Evolutionary conservation across 2,888 invertebrate genomes (phyloP), one percentile per base, ranked within the genome.

Genomic region (Glyphotaelius pellucidus): DNA sequence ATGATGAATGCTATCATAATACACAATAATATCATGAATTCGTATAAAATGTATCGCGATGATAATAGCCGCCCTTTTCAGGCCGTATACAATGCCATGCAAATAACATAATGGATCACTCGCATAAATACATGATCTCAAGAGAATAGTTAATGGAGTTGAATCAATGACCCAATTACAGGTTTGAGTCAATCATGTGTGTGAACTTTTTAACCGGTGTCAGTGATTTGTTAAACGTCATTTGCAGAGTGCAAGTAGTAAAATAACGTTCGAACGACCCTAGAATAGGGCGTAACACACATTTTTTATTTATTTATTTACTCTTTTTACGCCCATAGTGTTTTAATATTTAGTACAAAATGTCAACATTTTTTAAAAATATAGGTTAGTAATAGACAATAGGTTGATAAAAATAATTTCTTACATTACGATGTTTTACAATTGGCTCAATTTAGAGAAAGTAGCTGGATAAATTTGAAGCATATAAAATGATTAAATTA

Each of bases 1-100:
- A 90, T 88, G 79, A 80, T 90, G 83, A 92, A 85, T 89, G 89
- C 84, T 86, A 85, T 91, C 80, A 92, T 92, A 67, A 67, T 67
- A 25, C 67, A 67, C 25, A 67, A 67, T 67, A 67, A 67, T 67
- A 67, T 67, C 67, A 67, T n/a, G 67, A n/a, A 67, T 84, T 91
- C 89, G 84, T 84, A 85, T 83, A 80, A 90, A 92, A 92, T 91
- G 81, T 67, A 80, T 87, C 87, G 88, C 88, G 80, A 80, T 91
- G 67, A 90, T 91, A 87, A 91, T 91, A 89, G 86, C 47, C 88
- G 92, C 83, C 91, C 91, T 92, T 90, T 91, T 91, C 32, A 90
- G 83, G 87, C 81, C 86, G 88, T 90, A 91, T 86, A 90, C 91
- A 91, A 90, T 87, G 89, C 80, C 89, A 90, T 89, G 92, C 80